Evolutionary conservation across 2,888 invertebrate genomes (phyloP).

Genomic region (Punctoribates punctum): DNA sequence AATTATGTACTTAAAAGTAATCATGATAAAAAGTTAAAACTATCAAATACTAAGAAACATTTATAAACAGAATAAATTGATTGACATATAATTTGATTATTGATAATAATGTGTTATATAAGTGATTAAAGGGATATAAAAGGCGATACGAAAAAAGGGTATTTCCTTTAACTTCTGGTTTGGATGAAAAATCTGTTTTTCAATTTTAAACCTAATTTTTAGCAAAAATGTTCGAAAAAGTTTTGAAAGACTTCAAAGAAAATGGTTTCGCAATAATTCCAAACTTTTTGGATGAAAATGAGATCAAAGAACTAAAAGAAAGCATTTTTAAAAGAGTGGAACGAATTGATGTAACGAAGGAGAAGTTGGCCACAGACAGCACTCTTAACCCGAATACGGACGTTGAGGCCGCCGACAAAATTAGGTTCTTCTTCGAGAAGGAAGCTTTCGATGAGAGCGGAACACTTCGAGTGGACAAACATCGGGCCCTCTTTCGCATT

Average conservation of each 20-base stretch:
- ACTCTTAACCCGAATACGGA: not conserved
- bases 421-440: constrained; percentile 84
- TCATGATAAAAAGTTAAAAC: too few species aligned
- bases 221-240: constrained; percentile 14
- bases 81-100: too few species aligned
- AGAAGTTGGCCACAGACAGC: not conserved
- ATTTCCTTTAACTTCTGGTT: too few species aligned
- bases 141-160: too few species aligned
- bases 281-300: constrained; percentile 41
- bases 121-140: too few species aligned
- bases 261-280: constrained; percentile 46
- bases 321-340: constrained; percentile 39
- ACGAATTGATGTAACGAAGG: not conserved
- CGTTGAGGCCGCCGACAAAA: constrained; percentile 78
- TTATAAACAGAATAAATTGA: too few species aligned
- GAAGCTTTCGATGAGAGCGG: constrained; percentile 61
- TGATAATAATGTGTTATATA: too few species aligned
- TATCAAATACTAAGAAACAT: too few species aligned
- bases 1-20: too few species aligned
- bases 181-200: too few species aligned
- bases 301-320: constrained; percentile 39
- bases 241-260: constrained; percentile 35
- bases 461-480: constrained; percentile 62
- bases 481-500: constrained; percentile 61
- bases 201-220: too few species aligned